A percentile compares a stretch with the other conserved stretches of the same genome.
Conservation (phyloP, 2,113 vertebrate species). For the Acrocephalus arundinaceus region DNA sequence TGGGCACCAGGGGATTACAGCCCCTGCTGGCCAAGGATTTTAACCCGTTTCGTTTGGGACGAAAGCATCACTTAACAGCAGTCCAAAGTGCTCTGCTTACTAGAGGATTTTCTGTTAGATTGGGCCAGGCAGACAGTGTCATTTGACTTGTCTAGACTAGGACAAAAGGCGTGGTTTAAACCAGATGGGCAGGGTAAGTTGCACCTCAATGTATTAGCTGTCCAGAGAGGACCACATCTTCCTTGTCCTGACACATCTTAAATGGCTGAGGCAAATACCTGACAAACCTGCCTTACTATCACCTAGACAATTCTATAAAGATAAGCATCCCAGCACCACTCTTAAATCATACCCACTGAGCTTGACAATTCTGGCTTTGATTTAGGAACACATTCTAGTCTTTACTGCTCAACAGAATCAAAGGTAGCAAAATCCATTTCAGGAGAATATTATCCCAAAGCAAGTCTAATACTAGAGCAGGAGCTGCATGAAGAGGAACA, state of each 20-base stretch:
- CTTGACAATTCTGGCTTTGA: background rate
- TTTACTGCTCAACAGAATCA: background rate
- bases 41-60: background rate
- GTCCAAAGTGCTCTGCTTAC: background rate
- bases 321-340: background rate
- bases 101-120: background rate
- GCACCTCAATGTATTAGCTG: background rate
- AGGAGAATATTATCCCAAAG: background rate
- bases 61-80: background rate
- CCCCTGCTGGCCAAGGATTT: background rate
- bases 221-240: background rate
- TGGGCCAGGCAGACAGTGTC: background rate
- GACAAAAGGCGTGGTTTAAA: constrained; percentile 22
- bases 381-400: background rate
- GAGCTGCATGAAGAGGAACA: background rate
- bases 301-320: background rate
- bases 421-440: background rate
- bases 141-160: constrained; percentile 7
- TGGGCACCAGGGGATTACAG: background rate
- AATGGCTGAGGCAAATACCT: background rate
- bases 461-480: background rate
- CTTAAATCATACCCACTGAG: background rate
- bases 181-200: background rate
- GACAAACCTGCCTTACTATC: background rate
- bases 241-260: background rate